Evolutionary conservation across 2,113 vertebrate species (phyloP).

Genomic region (Myxocyprinus asiaticus): DNA sequence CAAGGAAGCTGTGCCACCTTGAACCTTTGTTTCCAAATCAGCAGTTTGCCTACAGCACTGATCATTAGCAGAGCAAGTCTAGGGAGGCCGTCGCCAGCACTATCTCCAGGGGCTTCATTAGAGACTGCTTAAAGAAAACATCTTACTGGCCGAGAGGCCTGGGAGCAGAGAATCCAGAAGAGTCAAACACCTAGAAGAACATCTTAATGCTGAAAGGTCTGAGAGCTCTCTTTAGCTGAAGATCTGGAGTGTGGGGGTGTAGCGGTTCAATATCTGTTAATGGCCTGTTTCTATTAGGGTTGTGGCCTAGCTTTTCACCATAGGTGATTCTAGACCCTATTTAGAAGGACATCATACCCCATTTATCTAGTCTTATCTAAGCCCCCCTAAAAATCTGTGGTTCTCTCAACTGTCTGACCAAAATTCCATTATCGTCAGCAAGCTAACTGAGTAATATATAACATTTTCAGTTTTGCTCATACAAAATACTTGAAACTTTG

Average conservation of each 20-base stretch:
- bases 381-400: not conserved
- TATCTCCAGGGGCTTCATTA: conserved; percentile 78
- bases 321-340: not conserved
- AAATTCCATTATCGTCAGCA: too few species aligned
- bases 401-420: too few species aligned
- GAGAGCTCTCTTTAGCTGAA: not conserved
- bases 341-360: not conserved
- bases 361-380: not conserved
- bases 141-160: conserved; percentile 64
- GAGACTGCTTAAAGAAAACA: conserved; percentile 62
- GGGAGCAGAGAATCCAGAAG: conserved; percentile 53
- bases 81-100: conserved; percentile 62
- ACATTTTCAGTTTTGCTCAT: too few species aligned
- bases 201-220: not conserved
- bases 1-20: conserved; percentile 48
- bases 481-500: too few species aligned
- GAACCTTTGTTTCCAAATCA: conserved; percentile 73
- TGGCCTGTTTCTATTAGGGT: not conserved
- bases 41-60: conserved; percentile 68
- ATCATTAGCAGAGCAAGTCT: conserved; percentile 67
- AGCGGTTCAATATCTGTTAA: not conserved
- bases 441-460: too few species aligned
- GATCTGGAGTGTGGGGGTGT: not conserved
- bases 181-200: conserved; percentile 25
- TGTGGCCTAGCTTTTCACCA: conserved; percentile 17